Conservation (phyloP, 2,888 invertebrate species). For the Acronicta leporina region DNA sequence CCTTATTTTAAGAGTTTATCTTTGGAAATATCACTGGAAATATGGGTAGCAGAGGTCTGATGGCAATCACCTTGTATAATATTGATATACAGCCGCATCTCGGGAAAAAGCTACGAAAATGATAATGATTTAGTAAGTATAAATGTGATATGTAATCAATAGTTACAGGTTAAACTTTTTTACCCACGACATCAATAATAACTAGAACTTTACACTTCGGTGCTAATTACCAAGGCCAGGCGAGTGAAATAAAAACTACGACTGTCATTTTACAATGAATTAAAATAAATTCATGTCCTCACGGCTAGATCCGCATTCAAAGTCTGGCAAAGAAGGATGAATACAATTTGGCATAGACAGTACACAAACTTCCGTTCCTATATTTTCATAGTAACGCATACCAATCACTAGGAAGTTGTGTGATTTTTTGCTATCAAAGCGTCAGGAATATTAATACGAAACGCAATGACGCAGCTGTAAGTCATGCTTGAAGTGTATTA, state of each 20-base stretch:
- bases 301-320: constrained; percentile 29
- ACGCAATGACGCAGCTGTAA: no score
- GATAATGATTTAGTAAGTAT: no score
- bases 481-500: no score
- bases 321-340: constrained; percentile 28
- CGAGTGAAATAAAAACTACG: constrained; percentile 33
- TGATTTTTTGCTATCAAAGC: neutral
- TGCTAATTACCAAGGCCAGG: constrained; percentile 29
- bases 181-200: neutral
- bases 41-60: no score
- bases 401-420: constrained; percentile 25
- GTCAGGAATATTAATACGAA: constrained; percentile 5
- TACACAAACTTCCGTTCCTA: constrained; percentile 24
- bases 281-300: constrained; percentile 49
- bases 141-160: no score
- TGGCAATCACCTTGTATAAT: no score
- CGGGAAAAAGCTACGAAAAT: no score
- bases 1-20: no score
- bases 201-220: constrained; percentile 9
- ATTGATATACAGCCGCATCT: no score
- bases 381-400: constrained; percentile 31
- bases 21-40: no score
- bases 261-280: constrained; percentile 30
- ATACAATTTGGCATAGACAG: constrained; percentile 28
- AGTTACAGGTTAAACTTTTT: neutral